Conservation (phyloP, 2,888 invertebrate genomes). For the Heliconius hortense region DNA sequence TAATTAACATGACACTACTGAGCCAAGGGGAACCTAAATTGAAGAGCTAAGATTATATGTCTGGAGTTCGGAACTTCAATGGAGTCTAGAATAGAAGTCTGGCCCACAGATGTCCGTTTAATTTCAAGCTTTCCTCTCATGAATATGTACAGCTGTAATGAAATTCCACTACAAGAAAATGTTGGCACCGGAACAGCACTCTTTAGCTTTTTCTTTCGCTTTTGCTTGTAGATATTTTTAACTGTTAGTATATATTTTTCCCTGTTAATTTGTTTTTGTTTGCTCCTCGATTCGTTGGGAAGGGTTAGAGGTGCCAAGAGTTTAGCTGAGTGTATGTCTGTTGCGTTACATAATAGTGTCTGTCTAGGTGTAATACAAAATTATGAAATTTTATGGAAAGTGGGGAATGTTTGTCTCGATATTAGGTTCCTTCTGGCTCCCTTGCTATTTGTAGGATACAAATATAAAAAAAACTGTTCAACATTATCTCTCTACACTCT, state of each 20-base stretch:
- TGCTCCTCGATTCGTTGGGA: neutral
- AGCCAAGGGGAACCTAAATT: conserved; percentile 19
- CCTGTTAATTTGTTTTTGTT: conserved; percentile 2
- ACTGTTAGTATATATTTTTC: conserved; percentile 21
- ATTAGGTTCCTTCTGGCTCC: neutral
- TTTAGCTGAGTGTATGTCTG: neutral
- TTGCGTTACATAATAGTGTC: neutral
- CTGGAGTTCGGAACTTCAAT: conserved; percentile 39
- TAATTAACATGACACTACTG: conserved; percentile 28
- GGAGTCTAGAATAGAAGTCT: conserved; percentile 12
- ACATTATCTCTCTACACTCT: no score
- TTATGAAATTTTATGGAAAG: neutral
- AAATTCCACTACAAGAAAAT: conserved; percentile 37
- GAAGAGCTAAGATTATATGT: conserved; percentile 37
- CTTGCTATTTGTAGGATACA: neutral
- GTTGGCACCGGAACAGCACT: conserved; percentile 28
- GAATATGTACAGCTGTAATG: conserved; percentile 50
- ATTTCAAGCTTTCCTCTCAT: conserved; percentile 38
- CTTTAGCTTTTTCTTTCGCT: conserved; percentile 17
- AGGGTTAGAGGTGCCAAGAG: conserved; percentile 2
- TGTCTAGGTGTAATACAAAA: neutral
- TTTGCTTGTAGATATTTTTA: conserved; percentile 3
- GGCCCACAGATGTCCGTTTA: conserved; percentile 47
- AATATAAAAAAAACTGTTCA: no score
- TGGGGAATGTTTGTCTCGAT: neutral